These are phyloP conservation scores for Hormiphora californensis DNA, from an alignment of 37 sponge, comb jelly and placozoan genomes.

Conservation along the genomic window DNA sequence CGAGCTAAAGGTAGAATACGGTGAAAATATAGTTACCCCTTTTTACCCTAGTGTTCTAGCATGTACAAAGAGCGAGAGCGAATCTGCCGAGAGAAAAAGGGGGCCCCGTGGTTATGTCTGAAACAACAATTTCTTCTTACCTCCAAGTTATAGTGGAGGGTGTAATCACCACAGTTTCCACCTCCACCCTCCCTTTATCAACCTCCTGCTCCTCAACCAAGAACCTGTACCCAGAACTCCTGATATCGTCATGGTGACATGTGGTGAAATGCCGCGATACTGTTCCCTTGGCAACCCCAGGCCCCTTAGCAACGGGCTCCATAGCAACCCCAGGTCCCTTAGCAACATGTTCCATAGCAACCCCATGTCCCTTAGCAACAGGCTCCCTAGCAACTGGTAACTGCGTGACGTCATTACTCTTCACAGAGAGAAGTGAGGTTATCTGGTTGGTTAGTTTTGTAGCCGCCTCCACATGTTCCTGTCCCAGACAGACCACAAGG, in stretches of 20 bases:
- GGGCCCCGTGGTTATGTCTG: no score
- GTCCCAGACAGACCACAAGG: background rate
- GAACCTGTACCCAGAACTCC: conserved; percentile 43
- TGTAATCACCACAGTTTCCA: conserved; percentile 15
- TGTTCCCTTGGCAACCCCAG: background rate
- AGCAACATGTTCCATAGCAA: background rate
- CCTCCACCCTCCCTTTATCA: background rate
- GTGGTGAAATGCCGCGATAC: background rate
- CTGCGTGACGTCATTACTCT: background rate
- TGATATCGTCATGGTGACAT: conserved; percentile 9
- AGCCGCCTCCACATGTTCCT: background rate
- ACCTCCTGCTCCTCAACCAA: background rate
- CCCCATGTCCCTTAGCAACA: background rate
- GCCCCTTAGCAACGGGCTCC: background rate
- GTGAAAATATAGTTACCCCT: no score
- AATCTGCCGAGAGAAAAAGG: no score
- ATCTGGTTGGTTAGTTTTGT: background rate
- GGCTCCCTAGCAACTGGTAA: background rate
- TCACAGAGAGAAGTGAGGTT: background rate
- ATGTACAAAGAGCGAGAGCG: no score
- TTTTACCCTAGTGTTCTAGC: no score
- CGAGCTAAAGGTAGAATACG: background rate
- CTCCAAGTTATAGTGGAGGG: conserved; percentile 16
- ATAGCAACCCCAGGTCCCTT: background rate
- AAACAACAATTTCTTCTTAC: background rate